Evolutionary conservation across 2,888 invertebrate genomes (phyloP).

Genomic region (Spialia ferax): DNA sequence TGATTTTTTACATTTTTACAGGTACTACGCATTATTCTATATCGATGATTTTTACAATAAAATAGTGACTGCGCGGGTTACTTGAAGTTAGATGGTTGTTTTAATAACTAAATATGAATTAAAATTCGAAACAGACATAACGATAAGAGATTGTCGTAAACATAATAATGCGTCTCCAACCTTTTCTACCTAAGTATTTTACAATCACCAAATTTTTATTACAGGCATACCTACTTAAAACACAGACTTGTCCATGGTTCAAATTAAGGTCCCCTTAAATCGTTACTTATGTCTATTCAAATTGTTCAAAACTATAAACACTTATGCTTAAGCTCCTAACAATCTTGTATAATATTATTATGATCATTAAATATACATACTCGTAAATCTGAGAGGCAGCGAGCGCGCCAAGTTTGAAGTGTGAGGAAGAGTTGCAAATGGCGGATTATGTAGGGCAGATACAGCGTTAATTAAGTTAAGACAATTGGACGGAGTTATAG

Average conservation of each 20-base stretch:
- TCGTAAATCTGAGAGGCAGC: slow-evolving; percentile 28
- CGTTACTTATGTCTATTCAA: not conserved
- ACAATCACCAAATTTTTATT: not conserved
- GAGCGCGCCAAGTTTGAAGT: slow-evolving; percentile 38
- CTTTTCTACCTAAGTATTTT: not conserved
- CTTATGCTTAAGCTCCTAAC: not conserved
- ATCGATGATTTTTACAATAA: too few species aligned
- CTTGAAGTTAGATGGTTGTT: too few species aligned
- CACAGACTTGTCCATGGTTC: not conserved
- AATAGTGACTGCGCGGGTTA: too few species aligned
- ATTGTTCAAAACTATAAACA: not conserved
- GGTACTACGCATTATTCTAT: too few species aligned
- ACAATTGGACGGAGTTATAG: slow-evolving; percentile 39
- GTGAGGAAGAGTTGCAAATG: slow-evolving; percentile 39
- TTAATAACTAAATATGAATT: too few species aligned
- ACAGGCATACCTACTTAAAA: too few species aligned
- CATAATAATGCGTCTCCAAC: too few species aligned
- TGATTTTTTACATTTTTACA: too few species aligned
- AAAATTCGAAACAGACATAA: too few species aligned
- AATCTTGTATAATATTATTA: not conserved
- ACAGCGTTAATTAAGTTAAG: slow-evolving; percentile 38
- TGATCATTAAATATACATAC: slow-evolving; percentile 25
- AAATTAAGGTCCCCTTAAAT: not conserved
- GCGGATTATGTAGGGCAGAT: slow-evolving; percentile 37
- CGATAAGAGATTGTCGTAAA: too few species aligned